Percentiles rank a stretch among this genome's conserved stretches.
Evolutionary conservation across 1,140 invertebrate species (phyloP).

Genomic region (Drosophila ambigua): DNA sequence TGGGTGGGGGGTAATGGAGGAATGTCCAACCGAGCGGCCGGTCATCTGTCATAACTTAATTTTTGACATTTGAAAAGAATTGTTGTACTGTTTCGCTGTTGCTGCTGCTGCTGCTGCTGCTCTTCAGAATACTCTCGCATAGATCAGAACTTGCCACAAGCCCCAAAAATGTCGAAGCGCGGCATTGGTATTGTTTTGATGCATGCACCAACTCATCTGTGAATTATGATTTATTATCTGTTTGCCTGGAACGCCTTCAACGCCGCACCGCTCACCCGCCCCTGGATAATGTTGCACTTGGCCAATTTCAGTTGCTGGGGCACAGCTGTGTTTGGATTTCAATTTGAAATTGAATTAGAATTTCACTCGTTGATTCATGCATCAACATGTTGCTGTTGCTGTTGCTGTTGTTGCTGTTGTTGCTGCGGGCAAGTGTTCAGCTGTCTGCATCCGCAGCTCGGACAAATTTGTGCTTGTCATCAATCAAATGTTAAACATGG

Average conservation of each 20-base stretch:
- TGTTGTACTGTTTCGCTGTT: constrained; percentile 8
- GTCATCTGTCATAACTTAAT: constrained; percentile 78
- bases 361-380: constrained; percentile 38
- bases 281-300: constrained; percentile 51
- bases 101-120: background rate
- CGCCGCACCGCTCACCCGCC: constrained; percentile 5
- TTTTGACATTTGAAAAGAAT: constrained; percentile 71
- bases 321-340: constrained; percentile 45
- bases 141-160: constrained; percentile 29
- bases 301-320: constrained; percentile 57
- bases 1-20: background rate
- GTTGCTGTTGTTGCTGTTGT: constrained; percentile 34
- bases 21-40: constrained; percentile 9
- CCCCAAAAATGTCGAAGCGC: constrained; percentile 25
- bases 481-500: constrained; percentile 72
- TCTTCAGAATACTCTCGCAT: background rate
- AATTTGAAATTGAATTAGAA: constrained; percentile 45
- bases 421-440: constrained; percentile 18
- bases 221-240: constrained; percentile 77
- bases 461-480: constrained; percentile 77
- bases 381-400: constrained; percentile 42
- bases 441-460: constrained; percentile 9
- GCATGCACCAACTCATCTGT: constrained; percentile 50
- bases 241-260: constrained; percentile 14
- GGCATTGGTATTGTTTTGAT: constrained; percentile 62